Percentiles rank a stretch among this genome's conserved stretches.
Evolutionary conservation across 2,113 vertebrate genomes (phyloP).

Genomic region (Chamaea fasciata): DNA sequence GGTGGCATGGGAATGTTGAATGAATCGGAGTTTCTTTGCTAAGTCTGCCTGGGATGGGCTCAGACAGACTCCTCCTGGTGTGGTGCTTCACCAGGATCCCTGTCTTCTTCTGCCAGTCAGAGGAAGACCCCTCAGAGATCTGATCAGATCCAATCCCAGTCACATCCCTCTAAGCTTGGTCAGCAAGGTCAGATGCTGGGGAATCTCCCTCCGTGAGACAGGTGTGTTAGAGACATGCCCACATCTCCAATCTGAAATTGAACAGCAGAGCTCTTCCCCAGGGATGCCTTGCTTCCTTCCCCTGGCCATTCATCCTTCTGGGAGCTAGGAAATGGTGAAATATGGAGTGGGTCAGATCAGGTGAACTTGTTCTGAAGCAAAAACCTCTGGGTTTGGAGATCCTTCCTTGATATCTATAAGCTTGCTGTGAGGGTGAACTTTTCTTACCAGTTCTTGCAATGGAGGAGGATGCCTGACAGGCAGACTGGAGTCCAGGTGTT

Average conservation of each 20-base stretch:
- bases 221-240: not conserved
- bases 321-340: not conserved
- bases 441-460: not conserved
- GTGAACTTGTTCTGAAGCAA: not conserved
- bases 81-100: not conserved
- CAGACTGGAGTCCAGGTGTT: not conserved
- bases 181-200: not conserved
- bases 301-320: not conserved
- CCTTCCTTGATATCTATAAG: not conserved
- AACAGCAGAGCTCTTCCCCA: not conserved
- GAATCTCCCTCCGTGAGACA: not conserved
- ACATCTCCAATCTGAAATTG: not conserved
- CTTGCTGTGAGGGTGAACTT: not conserved
- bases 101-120: not conserved
- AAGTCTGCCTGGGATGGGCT: not conserved
- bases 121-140: not conserved
- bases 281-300: not conserved
- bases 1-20: not conserved
- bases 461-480: not conserved
- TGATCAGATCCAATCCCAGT: not conserved
- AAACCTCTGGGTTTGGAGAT: not conserved
- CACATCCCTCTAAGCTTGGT: not conserved
- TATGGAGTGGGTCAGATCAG: accelerated
- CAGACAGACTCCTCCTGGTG: accelerated
- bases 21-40: accelerated